Conservation (phyloP, 2,888 invertebrate species). For the Drosophila algonquin region DNA sequence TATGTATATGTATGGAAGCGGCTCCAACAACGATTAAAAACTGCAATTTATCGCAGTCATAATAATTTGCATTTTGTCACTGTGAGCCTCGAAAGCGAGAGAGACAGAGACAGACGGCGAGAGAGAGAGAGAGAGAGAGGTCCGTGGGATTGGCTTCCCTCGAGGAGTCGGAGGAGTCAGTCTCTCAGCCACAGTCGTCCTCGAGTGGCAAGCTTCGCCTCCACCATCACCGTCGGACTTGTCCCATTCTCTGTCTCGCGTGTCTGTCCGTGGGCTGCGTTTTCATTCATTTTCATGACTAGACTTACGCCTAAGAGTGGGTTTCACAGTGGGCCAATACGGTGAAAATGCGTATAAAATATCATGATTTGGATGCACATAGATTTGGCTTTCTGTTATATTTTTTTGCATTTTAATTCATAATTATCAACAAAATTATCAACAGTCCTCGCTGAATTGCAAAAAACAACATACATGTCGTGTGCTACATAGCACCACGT, state of each 20-base stretch:
- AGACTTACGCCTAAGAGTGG: slow-evolving; percentile 16
- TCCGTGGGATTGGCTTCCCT: slow-evolving; percentile 46
- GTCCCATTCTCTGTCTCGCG: slow-evolving; percentile 52
- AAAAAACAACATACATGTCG: too few species aligned
- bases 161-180: too few species aligned
- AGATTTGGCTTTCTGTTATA: too few species aligned
- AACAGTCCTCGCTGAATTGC: too few species aligned
- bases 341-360: not conserved
- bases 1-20: slow-evolving; percentile 22
- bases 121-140: slow-evolving; percentile 23
- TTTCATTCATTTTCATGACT: slow-evolving; percentile 66
- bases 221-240: slow-evolving; percentile 42
- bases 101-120: not conserved
- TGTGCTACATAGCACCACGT: too few species aligned
- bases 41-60: slow-evolving; percentile 78
- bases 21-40: slow-evolving; percentile 70
- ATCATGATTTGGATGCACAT: too few species aligned
- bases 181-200: slow-evolving; percentile 15
- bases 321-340: slow-evolving; percentile 11
- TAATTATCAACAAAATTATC: too few species aligned
- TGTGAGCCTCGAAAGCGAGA: slow-evolving; percentile 47
- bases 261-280: slow-evolving; percentile 52
- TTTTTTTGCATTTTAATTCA: too few species aligned
- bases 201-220: slow-evolving; percentile 48
- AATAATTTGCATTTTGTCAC: slow-evolving; percentile 79